phyloP scores from a whole-genome alignment of 2,113 vertebrate genomes.

The Boulengeromyrus knoepffleri region DNA sequence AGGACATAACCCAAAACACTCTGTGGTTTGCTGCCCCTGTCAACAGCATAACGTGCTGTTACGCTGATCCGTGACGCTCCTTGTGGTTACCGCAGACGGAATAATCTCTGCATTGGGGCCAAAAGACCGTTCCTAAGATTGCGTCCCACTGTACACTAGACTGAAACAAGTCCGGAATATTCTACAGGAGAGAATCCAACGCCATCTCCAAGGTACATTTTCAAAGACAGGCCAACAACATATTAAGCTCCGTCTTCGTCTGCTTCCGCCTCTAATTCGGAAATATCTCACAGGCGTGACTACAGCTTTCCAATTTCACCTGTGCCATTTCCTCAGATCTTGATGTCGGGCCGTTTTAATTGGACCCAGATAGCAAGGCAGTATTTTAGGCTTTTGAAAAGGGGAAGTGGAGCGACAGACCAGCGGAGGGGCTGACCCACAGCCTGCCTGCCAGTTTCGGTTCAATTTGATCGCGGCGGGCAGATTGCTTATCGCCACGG shows the following conservation, averaged over 20 bases:
- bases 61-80: neutral
- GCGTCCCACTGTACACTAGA: neutral
- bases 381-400: neutral
- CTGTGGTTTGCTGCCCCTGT: neutral
- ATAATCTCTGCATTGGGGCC: neutral
- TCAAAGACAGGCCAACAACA: neutral
- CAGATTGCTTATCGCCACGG: constrained; percentile 22
- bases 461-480: constrained; percentile 20
- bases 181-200: neutral
- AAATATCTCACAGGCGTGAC: neutral
- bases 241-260: neutral
- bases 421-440: neutral
- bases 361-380: neutral
- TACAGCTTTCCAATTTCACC: neutral
- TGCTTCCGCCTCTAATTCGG: neutral
- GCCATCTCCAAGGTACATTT: neutral
- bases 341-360: neutral
- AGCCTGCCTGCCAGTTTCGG: neutral
- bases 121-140: neutral
- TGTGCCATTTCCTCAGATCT: neutral
- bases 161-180: neutral
- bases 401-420: neutral
- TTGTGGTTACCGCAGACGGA: neutral
- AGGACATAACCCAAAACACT: neutral
- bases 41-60: neutral